Evolutionary conservation across 2,888 invertebrate species (phyloP).

Genomic region (Allophyes oxyacanthae): DNA sequence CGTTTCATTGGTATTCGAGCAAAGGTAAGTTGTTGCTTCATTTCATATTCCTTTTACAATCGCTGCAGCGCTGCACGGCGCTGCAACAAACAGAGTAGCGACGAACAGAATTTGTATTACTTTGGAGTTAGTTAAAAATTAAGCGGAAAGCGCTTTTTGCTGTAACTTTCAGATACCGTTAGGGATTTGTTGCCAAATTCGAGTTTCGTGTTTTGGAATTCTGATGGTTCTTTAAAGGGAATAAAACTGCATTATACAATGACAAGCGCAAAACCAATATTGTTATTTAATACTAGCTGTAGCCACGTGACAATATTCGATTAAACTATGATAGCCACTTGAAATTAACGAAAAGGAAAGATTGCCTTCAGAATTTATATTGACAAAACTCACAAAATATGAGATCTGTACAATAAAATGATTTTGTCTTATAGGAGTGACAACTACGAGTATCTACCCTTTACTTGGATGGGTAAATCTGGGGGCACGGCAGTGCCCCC

Average conservation of each 20-base stretch:
- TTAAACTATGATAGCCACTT: no score
- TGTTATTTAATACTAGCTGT: no score
- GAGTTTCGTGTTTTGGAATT: conserved; percentile 29
- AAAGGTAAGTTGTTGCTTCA: conserved; percentile 55
- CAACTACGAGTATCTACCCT: no score
- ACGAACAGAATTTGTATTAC: conserved; percentile 46
- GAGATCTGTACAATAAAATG: no score
- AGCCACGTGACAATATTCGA: no score
- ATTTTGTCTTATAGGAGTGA: no score
- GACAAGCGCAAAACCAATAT: no score
- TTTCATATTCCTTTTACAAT: conserved; percentile 60
- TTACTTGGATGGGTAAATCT: no score
- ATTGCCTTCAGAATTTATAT: no score
- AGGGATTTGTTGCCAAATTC: conserved; percentile 28
- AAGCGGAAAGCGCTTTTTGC: conserved; percentile 41
- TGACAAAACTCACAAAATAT: no score
- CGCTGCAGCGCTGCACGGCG: conserved; percentile 37
- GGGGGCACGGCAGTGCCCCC: no score
- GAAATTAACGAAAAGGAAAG: no score
- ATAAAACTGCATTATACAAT: not conserved
- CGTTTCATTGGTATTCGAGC: conserved; percentile 41
- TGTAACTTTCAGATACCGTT: conserved; percentile 20
- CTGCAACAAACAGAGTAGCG: conserved; percentile 34
- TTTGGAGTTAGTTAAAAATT: conserved; percentile 47
- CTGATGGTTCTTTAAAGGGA: conserved; percentile 10